A percentile compares a stretch with the other conserved stretches of the same genome.
These are phyloP conservation scores for Denticeps clupeoides DNA, from an alignment of 2,797 vertebrate species.

Conservation along the genomic window DNA sequence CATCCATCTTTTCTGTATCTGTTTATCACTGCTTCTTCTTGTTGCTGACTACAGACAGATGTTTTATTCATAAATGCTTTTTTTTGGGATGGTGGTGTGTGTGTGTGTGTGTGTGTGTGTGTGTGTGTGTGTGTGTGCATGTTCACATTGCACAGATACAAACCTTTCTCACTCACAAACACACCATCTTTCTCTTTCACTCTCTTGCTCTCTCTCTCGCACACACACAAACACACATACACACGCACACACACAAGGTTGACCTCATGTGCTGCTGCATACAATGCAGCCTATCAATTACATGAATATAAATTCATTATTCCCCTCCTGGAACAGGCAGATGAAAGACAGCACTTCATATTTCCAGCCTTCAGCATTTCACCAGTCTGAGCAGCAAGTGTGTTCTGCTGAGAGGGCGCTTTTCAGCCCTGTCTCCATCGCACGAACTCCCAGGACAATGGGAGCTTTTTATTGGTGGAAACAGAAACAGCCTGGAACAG, in stretches of 20 bases:
- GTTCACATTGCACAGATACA: too few relatives aligned
- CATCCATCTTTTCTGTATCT: conserved; percentile 34
- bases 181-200: too few relatives aligned
- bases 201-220: too few relatives aligned
- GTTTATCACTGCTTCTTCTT: conserved; percentile 36
- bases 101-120: background rate
- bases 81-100: background rate
- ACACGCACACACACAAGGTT: background rate
- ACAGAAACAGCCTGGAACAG: conserved; percentile 13
- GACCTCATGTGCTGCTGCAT: background rate
- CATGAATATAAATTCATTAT: background rate
- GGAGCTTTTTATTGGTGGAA: conserved; percentile 22
- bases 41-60: conserved; percentile 43
- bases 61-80: conserved; percentile 50
- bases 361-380: too few relatives aligned
- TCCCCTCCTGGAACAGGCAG: background rate
- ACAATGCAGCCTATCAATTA: background rate
- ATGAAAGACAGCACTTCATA: background rate
- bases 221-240: too few relatives aligned
- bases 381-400: too few relatives aligned
- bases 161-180: too few relatives aligned
- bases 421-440: background rate
- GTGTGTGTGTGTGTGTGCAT: background rate
- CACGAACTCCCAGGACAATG: conserved; percentile 23
- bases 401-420: background rate